Evolutionary conservation across 35 echinoderm and acorn worm species (phyloP).

Genomic region (Strongylocentrotus purpuratus): DNA sequence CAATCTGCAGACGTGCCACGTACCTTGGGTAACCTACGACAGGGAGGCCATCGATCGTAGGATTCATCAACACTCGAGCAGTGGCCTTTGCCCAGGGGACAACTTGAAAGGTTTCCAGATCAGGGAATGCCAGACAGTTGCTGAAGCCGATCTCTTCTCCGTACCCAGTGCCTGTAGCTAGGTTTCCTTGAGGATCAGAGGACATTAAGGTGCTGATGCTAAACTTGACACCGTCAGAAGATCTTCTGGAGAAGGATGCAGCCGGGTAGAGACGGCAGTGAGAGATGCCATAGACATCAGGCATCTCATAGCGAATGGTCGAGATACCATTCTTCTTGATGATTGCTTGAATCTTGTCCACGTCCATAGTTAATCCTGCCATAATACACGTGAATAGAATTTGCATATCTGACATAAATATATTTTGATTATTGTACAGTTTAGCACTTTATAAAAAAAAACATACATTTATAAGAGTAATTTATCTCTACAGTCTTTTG

Average conservation of each 20-base stretch:
- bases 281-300: conserved; percentile 74
- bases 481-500: too few species aligned
- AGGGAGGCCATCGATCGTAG: background rate
- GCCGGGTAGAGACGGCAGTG: conserved; percentile 44
- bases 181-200: conserved; percentile 23
- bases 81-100: conserved; percentile 64
- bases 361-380: conserved; percentile 8
- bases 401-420: background rate
- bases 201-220: background rate
- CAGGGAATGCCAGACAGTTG: conserved; percentile 51
- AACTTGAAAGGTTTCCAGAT: conserved; percentile 59
- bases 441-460: too few species aligned
- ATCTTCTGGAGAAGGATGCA: conserved; percentile 27
- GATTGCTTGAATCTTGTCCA: conserved; percentile 23
- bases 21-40: conserved; percentile 32
- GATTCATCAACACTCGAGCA: conserved; percentile 60
- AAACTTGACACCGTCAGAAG: conserved; percentile 24
- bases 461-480: too few species aligned
- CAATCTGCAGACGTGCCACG: conserved; percentile 53
- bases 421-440: too few species aligned
- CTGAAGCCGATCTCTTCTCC: conserved; percentile 29
- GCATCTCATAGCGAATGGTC: conserved; percentile 67
- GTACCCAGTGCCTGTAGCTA: conserved; percentile 45
- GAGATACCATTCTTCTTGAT: conserved; percentile 61
- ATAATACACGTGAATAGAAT: background rate